Evolutionary conservation across 1,140 invertebrate species (phyloP).

Genomic region (Heterodera schachtii): DNA sequence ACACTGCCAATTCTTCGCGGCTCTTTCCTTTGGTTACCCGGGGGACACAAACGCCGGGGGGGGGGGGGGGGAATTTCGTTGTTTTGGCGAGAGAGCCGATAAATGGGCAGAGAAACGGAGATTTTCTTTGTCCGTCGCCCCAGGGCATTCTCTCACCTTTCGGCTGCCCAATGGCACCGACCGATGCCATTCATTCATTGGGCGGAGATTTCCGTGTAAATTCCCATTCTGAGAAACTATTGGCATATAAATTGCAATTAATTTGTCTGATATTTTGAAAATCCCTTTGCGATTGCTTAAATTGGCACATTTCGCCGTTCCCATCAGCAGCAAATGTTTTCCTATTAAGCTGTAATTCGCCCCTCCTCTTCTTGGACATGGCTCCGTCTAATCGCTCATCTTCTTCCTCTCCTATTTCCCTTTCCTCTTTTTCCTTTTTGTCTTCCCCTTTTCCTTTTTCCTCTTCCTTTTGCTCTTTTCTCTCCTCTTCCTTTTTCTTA

Average conservation of each 20-base stretch:
- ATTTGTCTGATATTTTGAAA: too few species aligned
- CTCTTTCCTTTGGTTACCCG: not conserved
- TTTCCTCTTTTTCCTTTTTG: not conserved
- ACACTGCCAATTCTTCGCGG: too few species aligned
- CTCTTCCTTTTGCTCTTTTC: not conserved
- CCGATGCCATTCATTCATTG: too few species aligned
- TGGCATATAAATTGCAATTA: too few species aligned
- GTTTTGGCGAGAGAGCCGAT: not conserved
- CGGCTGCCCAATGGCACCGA: not conserved
- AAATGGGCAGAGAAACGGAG: not conserved
- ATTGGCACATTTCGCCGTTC: too few species aligned
- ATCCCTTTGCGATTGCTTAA: too few species aligned
- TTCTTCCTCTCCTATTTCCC: not conserved
- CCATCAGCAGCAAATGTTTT: not conserved
- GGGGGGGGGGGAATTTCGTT: not conserved
- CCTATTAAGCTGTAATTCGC: too few species aligned
- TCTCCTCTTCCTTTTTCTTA: not conserved
- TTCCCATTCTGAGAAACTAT: too few species aligned
- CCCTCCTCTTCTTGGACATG: too few species aligned
- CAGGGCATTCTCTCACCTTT: not conserved
- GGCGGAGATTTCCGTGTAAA: too few species aligned
- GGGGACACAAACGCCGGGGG: not conserved
- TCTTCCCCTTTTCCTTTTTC: not conserved
- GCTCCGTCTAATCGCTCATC: not conserved
- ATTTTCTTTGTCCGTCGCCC: not conserved